Conservation (phyloP, 2,888 invertebrate species). For the Drosophila meridiana region DNA sequence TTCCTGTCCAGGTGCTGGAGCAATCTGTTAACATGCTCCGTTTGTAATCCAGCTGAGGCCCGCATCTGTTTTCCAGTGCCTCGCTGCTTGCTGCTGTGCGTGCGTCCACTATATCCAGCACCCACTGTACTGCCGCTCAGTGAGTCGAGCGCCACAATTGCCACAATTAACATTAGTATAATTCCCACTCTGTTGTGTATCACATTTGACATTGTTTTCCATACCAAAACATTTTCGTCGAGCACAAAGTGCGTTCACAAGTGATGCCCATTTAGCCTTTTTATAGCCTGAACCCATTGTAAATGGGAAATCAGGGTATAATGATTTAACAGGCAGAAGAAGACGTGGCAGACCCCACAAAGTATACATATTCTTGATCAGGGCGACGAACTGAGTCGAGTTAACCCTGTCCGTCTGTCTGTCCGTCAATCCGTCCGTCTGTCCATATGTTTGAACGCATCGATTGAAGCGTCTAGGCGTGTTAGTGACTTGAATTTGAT, state of each 20-base stretch:
- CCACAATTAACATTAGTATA: slow-evolving; percentile 39
- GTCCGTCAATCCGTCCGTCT: too few species aligned
- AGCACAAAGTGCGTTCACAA: background rate
- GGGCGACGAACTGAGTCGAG: too few species aligned
- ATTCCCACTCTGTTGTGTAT: slow-evolving; percentile 21
- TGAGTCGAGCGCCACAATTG: slow-evolving; percentile 15
- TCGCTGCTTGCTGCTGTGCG: background rate
- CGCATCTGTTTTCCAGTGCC: background rate
- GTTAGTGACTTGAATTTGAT: too few species aligned
- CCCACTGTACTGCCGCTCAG: slow-evolving; percentile 3
- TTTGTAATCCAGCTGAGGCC: background rate
- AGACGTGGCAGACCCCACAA: too few species aligned
- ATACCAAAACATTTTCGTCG: slow-evolving; percentile 27
- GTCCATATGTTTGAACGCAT: too few species aligned
- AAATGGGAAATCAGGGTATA: too few species aligned
- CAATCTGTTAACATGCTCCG: background rate
- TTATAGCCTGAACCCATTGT: too few species aligned
- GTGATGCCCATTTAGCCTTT: slow-evolving; percentile 2
- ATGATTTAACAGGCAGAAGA: too few species aligned
- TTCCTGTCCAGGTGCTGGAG: slow-evolving; percentile 31
- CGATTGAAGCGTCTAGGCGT: too few species aligned
- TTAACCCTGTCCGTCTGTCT: too few species aligned
- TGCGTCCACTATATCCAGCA: slow-evolving; percentile 5
- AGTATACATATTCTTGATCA: too few species aligned
- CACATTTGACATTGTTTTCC: slow-evolving; percentile 62